Evolutionary conservation across 1,140 invertebrate species (phyloP).

Genomic region (Brachionus paranguensis): DNA sequence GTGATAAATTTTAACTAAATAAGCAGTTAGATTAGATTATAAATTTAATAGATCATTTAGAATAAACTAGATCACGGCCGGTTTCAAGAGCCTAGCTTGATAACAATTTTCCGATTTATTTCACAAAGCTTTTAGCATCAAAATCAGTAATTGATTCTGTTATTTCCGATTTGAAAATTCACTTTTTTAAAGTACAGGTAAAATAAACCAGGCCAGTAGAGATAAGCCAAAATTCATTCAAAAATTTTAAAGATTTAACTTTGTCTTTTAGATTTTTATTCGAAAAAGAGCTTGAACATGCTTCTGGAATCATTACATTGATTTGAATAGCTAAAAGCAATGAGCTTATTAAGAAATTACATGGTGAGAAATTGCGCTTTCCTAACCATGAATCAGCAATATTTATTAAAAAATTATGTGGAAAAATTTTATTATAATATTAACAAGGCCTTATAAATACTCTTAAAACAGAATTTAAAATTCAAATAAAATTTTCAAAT

Average conservation of each 20-base stretch:
- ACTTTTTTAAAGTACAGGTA: too few species aligned
- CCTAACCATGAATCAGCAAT: neutral
- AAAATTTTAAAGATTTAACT: too few species aligned
- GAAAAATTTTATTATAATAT: neutral
- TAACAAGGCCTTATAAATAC: neutral
- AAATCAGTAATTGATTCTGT: too few species aligned
- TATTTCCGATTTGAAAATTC: too few species aligned
- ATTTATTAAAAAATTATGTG: neutral
- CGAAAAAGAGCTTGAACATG: too few species aligned
- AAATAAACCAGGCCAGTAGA: too few species aligned
- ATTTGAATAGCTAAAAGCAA: neutral
- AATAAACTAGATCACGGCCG: neutral
- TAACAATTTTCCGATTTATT: too few species aligned
- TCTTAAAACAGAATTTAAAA: neutral
- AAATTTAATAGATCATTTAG: neutral
- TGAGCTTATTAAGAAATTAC: neutral
- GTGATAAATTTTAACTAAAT: neutral
- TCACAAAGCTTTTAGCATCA: too few species aligned
- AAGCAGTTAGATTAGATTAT: neutral
- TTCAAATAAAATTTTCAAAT: neutral
- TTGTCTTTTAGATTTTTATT: too few species aligned
- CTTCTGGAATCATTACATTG: neutral
- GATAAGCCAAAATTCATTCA: too few species aligned
- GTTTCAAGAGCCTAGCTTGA: too few species aligned
- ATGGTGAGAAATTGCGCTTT: neutral